Evolutionary conservation across 1,140 invertebrate genomes (phyloP).

Genomic region (Notospermus geniculatus): DNA sequence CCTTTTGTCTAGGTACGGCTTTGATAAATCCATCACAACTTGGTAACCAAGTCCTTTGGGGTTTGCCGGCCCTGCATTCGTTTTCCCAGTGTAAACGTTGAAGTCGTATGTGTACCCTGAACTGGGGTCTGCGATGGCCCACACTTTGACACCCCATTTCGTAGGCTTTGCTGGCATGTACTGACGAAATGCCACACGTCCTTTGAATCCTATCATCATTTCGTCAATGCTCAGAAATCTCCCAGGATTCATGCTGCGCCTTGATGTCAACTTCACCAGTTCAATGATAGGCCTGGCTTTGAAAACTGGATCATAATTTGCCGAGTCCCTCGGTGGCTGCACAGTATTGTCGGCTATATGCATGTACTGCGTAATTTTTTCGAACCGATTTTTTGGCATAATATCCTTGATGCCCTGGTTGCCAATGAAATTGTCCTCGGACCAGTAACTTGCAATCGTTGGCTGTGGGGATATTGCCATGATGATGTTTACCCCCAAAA

Average conservation of each 20-base stretch:
- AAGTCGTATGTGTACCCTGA: not conserved
- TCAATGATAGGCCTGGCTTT: conserved; percentile 6
- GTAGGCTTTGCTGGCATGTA: conserved; percentile 8
- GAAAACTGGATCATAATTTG: conserved; percentile 2
- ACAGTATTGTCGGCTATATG: not conserved
- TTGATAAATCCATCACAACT: not conserved
- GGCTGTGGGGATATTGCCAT: not conserved
- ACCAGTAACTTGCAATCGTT: not conserved
- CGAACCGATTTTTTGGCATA: conserved; percentile 2
- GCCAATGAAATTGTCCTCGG: not conserved
- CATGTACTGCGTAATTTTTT: not conserved
- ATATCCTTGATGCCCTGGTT: not conserved
- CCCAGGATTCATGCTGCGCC: not conserved
- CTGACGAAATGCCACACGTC: not conserved
- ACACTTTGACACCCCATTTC: conserved; percentile 9
- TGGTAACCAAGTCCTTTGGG: not conserved
- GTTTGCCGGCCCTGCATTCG: not conserved
- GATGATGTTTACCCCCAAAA: not conserved
- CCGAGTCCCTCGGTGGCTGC: not conserved
- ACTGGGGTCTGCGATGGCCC: not conserved
- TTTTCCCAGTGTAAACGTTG: conserved; percentile 7
- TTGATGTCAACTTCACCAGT: not conserved
- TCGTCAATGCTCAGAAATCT: not conserved
- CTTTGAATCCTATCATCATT: conserved; percentile 2
- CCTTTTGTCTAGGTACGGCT: not conserved